phyloP scores from a whole-genome alignment of 2,113 vertebrate genomes.

The Otis tarda region DNA sequence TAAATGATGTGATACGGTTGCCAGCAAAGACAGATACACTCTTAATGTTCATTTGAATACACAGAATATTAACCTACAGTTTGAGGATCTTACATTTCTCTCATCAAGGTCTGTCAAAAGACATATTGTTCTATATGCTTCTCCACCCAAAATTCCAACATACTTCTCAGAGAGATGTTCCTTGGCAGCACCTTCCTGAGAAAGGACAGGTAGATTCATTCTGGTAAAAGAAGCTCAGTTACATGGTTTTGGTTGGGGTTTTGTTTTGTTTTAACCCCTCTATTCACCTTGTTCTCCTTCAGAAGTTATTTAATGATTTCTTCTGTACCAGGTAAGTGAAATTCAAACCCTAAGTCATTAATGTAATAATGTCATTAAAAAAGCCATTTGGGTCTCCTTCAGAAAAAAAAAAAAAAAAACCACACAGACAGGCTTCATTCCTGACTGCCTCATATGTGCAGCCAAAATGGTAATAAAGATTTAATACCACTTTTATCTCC shows the following conservation, averaged over 20 bases:
- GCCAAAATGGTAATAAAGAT: constrained; percentile 61
- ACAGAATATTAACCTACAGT: neutral
- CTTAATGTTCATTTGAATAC: neutral
- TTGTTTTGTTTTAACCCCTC: neutral
- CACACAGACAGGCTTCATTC: constrained; percentile 18
- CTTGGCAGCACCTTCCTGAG: neutral
- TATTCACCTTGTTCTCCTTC: neutral
- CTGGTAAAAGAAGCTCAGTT: neutral
- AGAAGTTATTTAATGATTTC: neutral
- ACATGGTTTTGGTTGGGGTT: rapidly evolving
- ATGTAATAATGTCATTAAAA: constrained; percentile 21
- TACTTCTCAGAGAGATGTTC: neutral
- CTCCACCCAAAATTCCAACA: neutral
- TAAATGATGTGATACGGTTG: neutral
- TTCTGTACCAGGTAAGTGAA: neutral
- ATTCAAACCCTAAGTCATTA: constrained; percentile 13
- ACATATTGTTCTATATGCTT: neutral
- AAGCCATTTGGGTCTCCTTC: constrained; percentile 53
- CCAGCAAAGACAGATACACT: neutral
- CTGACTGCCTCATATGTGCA: neutral
- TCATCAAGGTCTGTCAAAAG: neutral
- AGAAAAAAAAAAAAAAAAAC: neutral
- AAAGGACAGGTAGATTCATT: neutral
- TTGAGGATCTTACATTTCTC: neutral
- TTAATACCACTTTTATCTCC: constrained; percentile 51